These are phyloP conservation scores for Lepus timidus DNA, from an alignment of 2,113 vertebrate genomes.

Conservation along the genomic window DNA sequence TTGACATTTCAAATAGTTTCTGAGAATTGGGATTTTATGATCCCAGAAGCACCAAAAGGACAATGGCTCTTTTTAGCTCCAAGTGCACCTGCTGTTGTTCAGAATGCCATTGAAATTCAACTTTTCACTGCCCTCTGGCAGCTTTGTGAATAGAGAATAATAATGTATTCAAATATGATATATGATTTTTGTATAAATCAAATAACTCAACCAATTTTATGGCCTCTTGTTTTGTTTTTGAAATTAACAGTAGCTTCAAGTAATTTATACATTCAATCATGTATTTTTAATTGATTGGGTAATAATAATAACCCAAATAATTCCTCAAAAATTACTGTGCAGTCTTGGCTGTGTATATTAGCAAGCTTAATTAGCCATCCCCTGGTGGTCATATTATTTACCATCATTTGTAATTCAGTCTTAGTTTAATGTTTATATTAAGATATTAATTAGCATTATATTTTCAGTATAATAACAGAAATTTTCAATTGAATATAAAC, in stretches of 20 bases:
- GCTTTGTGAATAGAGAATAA: not conserved
- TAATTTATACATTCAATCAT: too few relatives aligned
- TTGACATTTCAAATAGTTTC: not conserved
- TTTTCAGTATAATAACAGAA: not conserved
- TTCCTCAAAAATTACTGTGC: not conserved
- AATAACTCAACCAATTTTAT: not conserved
- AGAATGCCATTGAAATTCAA: not conserved
- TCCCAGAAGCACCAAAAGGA: not conserved
- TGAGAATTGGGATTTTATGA: not conserved
- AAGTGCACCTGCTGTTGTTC: not conserved
- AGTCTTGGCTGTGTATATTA: not conserved
- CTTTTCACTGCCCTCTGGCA: not conserved
- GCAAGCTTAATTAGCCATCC: not conserved
- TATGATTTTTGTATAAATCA: not conserved
- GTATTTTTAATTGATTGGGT: not conserved
- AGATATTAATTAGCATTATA: not conserved
- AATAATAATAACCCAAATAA: not conserved
- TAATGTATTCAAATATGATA: not conserved
- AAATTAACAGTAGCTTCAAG: not conserved
- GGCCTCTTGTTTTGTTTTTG: conserved; percentile 1
- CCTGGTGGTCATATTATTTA: not conserved
- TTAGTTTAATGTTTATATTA: not conserved
- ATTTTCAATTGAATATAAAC: not conserved
- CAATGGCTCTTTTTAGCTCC: not conserved
- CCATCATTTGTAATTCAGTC: not conserved